Conservation (phyloP, 2,888 invertebrate species). For the Trachelus stipa region DNA sequence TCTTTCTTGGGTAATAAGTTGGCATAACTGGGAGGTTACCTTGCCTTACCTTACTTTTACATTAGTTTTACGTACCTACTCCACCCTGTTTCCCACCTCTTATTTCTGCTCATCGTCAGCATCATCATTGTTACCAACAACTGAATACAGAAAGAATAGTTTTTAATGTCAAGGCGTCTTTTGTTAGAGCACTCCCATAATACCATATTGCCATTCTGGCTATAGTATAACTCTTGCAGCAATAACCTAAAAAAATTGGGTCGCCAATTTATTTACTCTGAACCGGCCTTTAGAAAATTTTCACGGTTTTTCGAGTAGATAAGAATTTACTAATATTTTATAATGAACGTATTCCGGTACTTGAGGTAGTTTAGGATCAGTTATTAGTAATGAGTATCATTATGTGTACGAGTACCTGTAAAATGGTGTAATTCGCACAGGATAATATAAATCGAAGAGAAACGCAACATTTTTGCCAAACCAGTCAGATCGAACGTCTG, state of each 20-base stretch:
- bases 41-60: constrained; percentile 32
- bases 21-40: constrained; percentile 49
- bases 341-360: not conserved
- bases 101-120: constrained; percentile 24
- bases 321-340: not conserved
- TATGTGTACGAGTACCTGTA: not conserved
- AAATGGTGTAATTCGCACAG: not conserved
- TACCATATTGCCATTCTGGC: not conserved
- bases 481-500: not conserved
- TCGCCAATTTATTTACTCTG: not conserved
- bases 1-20: constrained; percentile 42
- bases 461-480: not conserved
- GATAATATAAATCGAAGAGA: not conserved
- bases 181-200: constrained; percentile 27
- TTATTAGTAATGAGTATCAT: not conserved
- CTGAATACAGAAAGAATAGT: constrained; percentile 29
- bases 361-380: not conserved
- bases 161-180: constrained; percentile 47
- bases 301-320: not conserved
- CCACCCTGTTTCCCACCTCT: constrained; percentile 27
- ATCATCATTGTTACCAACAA: constrained; percentile 28
- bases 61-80: constrained; percentile 18
- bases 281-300: not conserved
- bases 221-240: not conserved
- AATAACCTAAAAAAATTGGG: not conserved